A percentile compares a stretch with the other conserved stretches of the same genome.
phyloP scores from a whole-genome alignment of 1,140 invertebrate species.

The Drosophila seguyi region DNA sequence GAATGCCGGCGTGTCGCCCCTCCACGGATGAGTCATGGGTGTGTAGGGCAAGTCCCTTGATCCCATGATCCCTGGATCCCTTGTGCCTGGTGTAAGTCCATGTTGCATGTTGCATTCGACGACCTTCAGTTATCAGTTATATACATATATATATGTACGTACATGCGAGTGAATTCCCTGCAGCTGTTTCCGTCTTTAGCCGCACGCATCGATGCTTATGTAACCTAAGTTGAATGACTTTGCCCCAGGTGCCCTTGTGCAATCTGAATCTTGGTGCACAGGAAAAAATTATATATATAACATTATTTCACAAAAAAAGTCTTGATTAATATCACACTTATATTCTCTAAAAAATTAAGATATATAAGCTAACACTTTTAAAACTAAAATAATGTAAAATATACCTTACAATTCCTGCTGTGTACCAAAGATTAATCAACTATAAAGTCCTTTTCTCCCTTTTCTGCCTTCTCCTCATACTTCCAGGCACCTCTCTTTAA shows the following conservation, averaged over 20 bases:
- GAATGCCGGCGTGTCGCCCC: constrained; percentile 13
- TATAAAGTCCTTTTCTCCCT: constrained; percentile 38
- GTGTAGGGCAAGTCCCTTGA: constrained; percentile 48
- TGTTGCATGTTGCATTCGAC: constrained; percentile 60
- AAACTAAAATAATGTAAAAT: fast-evolving
- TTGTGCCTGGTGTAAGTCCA: background rate
- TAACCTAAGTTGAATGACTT: constrained; percentile 73
- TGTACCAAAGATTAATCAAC: constrained; percentile 57
- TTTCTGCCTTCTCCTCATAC: constrained; percentile 12
- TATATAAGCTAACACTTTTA: background rate
- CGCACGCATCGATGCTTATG: constrained; percentile 66
- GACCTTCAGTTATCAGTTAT: constrained; percentile 60
- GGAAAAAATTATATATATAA: background rate
- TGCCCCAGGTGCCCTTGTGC: constrained; percentile 45
- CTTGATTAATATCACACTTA: background rate
- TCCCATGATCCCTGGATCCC: constrained; percentile 41
- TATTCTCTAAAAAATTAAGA: background rate
- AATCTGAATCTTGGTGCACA: constrained; percentile 23
- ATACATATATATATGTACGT: constrained; percentile 19
- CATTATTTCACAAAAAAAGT: background rate
- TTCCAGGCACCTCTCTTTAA: constrained; percentile 35
- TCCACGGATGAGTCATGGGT: constrained; percentile 42
- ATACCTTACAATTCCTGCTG: background rate
- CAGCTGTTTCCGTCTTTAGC: constrained; percentile 46
- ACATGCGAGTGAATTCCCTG: constrained; percentile 5